Evolutionary conservation across 2,888 invertebrate genomes (phyloP), one percentile per base, ranked within the genome.

Genomic region (Incurvaria masculella): DNA sequence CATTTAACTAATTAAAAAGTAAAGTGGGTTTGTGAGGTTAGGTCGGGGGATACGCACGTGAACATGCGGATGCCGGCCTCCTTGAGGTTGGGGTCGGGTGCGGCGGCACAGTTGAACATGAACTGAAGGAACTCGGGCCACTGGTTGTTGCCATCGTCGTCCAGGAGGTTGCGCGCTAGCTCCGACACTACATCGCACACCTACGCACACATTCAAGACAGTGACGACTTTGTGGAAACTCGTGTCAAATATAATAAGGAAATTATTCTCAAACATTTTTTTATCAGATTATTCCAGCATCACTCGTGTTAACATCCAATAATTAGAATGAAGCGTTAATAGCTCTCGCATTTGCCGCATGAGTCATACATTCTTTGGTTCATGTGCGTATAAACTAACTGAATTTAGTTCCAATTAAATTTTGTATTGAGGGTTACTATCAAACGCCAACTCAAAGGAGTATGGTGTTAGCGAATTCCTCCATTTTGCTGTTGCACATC

Each of bases 51-150:
- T 33, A 72, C 86, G 81, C 71, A 94, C 85, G 94, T 90, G 63
- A 99, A 96, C 81, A 99, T 94, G 57, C 94, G 86, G 48, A 99
- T 85, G 39, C 97, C 96, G 56, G 93, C 89, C 69, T 97, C 97
- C 72, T 94, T 95, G 50, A 96, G 81, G 53, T 88, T 85, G 21
- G 91, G 81, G 61, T 89, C 86, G 43, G 88, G 83, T 40, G 94
- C 89, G 67, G 86, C 91, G 45, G 95, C 95, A 71, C 95, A 95
- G 66, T 94, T 92, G 72, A 97, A 98, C 63, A 99, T 82, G 68
- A 97, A 97, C 69, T 89, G 88, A 54, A 99, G 81, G 65, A 98
- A 93, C 67, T 97, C 97, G 10, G 94, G 95, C 98, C 97, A 98
- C 57, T 89, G 89, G 74, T 96, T 97, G 65, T 91, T 93, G 45